Percentiles rank a stretch among this genome's conserved stretches.
These are phyloP conservation scores for Noctuana brunneofusca DNA, from an alignment of 2,888 invertebrate genomes.

Conservation along the genomic window DNA sequence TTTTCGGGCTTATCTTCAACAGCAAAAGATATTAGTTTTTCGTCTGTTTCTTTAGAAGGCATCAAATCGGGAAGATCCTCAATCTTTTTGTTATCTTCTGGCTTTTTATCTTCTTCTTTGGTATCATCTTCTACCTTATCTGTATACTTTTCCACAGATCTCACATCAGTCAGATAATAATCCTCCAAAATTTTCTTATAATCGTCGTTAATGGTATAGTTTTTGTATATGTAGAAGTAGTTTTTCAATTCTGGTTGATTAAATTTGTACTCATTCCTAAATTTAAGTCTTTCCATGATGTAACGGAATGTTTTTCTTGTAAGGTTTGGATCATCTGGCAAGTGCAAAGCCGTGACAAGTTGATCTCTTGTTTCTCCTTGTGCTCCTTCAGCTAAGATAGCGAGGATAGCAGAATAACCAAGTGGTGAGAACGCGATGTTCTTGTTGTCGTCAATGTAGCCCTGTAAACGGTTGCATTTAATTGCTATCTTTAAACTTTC, in stretches of 20 bases:
- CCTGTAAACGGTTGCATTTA: constrained; percentile 66
- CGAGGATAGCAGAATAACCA: constrained; percentile 84
- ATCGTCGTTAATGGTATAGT: constrained; percentile 83
- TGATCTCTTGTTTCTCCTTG: constrained; percentile 83
- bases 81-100: constrained; percentile 54
- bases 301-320: constrained; percentile 74
- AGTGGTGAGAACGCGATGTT: constrained; percentile 86
- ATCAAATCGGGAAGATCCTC: constrained; percentile 62
- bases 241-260: constrained; percentile 85
- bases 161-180: constrained; percentile 84
- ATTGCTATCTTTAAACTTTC: no score
- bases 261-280: constrained; percentile 71
- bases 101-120: constrained; percentile 56
- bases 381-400: constrained; percentile 85
- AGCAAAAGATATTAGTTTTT: constrained; percentile 80
- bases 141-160: constrained; percentile 77
- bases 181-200: constrained; percentile 83
- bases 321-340: constrained; percentile 75
- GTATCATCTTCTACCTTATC: constrained; percentile 56
- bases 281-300: constrained; percentile 78
- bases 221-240: constrained; percentile 86
- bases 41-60: constrained; percentile 73
- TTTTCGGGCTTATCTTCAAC: constrained; percentile 76
- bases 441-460: constrained; percentile 76
- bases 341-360: constrained; percentile 79